phyloP scores from a whole-genome alignment of 2,797 vertebrate species.

The Oreonectes daqikongensis region DNA sequence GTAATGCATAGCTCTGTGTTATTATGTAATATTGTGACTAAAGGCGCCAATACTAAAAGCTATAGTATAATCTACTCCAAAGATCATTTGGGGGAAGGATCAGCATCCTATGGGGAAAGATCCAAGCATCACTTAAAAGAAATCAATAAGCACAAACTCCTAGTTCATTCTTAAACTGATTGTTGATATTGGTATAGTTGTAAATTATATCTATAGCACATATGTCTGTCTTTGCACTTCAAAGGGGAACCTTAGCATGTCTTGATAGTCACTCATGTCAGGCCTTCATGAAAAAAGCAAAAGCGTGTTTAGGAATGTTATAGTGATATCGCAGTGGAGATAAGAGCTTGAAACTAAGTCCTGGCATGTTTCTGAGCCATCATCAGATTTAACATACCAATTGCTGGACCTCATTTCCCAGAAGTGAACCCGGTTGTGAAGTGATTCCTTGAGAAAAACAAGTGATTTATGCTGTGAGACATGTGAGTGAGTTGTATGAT shows the following conservation, averaged over 20 bases:
- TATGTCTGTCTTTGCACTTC: too few relatives aligned
- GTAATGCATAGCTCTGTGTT: neutral
- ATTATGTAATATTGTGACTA: neutral
- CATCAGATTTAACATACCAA: neutral
- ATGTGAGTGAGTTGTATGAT: neutral
- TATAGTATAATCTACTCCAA: neutral
- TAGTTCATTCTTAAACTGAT: too few relatives aligned
- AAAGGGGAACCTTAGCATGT: too few relatives aligned
- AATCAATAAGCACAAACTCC: too few relatives aligned
- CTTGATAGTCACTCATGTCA: neutral
- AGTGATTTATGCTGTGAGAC: neutral
- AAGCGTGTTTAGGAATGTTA: constrained; percentile 35
- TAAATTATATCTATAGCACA: neutral
- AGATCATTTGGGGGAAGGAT: neutral
- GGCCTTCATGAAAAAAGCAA: constrained; percentile 3
- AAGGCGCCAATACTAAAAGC: neutral
- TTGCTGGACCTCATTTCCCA: constrained; percentile 28
- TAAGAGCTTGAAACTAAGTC: constrained; percentile 43
- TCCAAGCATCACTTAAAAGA: neutral
- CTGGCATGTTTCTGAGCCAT: constrained; percentile 43
- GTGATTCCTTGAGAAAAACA: constrained; percentile 9
- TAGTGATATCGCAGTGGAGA: constrained; percentile 27
- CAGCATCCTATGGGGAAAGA: neutral
- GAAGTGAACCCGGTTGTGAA: neutral
- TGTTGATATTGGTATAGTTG: neutral